Evolutionary conservation across 2,888 invertebrate genomes (phyloP), one percentile per base, ranked within the genome.

Genomic region (Pseudococcus longispinus): DNA sequence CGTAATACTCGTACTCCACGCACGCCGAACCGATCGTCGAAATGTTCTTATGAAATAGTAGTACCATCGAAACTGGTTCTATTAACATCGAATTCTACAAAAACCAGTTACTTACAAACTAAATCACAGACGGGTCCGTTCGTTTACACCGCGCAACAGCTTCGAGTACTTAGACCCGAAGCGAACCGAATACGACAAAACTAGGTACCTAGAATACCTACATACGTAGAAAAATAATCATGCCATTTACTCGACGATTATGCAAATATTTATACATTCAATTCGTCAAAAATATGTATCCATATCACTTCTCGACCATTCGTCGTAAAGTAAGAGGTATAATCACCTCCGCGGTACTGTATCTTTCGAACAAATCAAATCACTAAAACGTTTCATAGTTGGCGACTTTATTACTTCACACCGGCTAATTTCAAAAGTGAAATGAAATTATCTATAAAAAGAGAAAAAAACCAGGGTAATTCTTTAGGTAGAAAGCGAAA

Each of bases 31-130:
- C 70, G 29, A 70, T 70, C 77, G n/a, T 80, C 77, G 77, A 80
- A 80, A 80, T 80, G 9, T 42, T 20, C 2, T 80, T 80, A 80
- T 80, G 77, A 80, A 80, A 80, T 80, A 80, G 32, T 74, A 74
- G 32, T n/a, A 80, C 42, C 77, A 80, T 80, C 77, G 42, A 80
- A 80, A 80, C 77, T 80, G 77, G 77, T 80, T 80, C 77, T 80
- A 80, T 80, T 80, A 80, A 37, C 77, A 80, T 80, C 77, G 20
- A 80, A 80, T 80, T 23, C 77, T 80, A 42, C 23, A 9, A 20
- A 80, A 80, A 80, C 77, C 77, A 80, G 77, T 80, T 80, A 32
- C 26, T 80, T 80, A 32, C 26, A 80, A 80, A 80, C 77, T 80
- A 80, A 80, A 80, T 80, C 77, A 80, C 77, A 70, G 70, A 80